Evolutionary conservation across 2,797 vertebrate species (phyloP).

Genomic region (Cyclopterus lumpus): DNA sequence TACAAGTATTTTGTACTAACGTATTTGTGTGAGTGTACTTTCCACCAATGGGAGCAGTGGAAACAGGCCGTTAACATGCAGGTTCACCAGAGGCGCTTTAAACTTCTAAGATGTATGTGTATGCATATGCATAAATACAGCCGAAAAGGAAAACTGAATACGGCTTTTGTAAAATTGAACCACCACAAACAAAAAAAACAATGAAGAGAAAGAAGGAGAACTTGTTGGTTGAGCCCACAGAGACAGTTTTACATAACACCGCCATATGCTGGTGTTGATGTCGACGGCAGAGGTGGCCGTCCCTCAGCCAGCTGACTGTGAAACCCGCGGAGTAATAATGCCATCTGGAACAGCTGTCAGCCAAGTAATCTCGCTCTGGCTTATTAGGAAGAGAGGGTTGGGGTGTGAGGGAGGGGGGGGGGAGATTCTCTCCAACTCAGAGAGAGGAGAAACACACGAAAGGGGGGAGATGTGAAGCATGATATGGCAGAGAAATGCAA

Average conservation of each 20-base stretch:
- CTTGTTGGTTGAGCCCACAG: constrained; percentile 28
- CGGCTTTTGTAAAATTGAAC: background rate
- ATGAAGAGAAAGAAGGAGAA: background rate
- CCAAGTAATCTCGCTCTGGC: constrained; percentile 65
- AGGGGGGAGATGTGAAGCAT: constrained; percentile 43
- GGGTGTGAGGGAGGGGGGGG: constrained; percentile 4
- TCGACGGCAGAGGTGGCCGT: constrained; percentile 34
- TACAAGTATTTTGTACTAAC: background rate
- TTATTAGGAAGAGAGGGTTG: constrained; percentile 66
- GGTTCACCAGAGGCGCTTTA: constrained; percentile 19
- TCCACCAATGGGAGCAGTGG: background rate
- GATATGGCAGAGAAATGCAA: constrained; percentile 45
- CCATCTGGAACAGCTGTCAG: constrained; percentile 78
- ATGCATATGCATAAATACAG: background rate
- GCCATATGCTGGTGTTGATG: constrained; percentile 71
- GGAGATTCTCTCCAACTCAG: constrained; percentile 47
- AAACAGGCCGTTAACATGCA: background rate
- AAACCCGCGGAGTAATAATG: constrained; percentile 61
- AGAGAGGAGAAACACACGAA: constrained; percentile 43
- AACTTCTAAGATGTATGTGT: constrained; percentile 6
- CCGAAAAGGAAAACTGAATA: background rate
- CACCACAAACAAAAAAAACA: background rate
- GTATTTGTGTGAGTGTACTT: background rate
- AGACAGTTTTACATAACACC: constrained; percentile 54
- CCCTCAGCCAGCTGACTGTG: constrained; percentile 61